These are phyloP conservation scores for Bombus terrestris DNA, from an alignment of 1,140 invertebrate species.

Conservation along the genomic window DNA sequence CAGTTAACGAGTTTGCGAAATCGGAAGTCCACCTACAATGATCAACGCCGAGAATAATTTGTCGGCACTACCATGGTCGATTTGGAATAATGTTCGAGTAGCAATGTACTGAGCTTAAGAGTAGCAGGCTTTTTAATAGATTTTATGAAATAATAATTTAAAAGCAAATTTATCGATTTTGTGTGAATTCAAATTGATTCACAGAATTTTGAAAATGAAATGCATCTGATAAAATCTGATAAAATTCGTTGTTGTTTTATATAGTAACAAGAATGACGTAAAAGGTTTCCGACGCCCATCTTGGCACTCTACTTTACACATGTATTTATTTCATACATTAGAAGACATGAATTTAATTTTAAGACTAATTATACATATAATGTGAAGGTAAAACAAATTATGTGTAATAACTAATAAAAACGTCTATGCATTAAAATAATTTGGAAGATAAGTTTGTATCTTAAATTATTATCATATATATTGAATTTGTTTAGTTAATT, in stretches of 20 bases:
- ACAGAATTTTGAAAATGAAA: neutral
- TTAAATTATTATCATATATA: neutral
- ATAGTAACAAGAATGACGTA: neutral
- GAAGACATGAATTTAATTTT: neutral
- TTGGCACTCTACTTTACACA: neutral
- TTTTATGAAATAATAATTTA: neutral
- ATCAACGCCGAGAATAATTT: conserved; percentile 18
- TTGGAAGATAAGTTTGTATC: neutral
- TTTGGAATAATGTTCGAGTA: neutral
- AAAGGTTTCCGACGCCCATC: neutral
- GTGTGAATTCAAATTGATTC: neutral
- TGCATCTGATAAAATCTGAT: no score
- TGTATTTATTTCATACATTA: neutral
- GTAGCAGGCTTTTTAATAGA: neutral
- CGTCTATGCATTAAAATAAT: neutral
- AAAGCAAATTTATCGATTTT: neutral
- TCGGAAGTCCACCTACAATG: conserved; percentile 2
- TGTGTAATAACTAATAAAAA: neutral
- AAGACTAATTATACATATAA: no score
- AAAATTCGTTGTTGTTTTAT: no score
- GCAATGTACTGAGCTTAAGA: neutral
- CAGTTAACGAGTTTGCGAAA: neutral
- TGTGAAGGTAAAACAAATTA: neutral
- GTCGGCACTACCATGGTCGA: neutral
- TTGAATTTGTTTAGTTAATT: neutral